A percentile compares a stretch with the other conserved stretches of the same genome.
Evolutionary conservation across 2,888 invertebrate species (phyloP).

Genomic region (Aplocera efformata): DNA sequence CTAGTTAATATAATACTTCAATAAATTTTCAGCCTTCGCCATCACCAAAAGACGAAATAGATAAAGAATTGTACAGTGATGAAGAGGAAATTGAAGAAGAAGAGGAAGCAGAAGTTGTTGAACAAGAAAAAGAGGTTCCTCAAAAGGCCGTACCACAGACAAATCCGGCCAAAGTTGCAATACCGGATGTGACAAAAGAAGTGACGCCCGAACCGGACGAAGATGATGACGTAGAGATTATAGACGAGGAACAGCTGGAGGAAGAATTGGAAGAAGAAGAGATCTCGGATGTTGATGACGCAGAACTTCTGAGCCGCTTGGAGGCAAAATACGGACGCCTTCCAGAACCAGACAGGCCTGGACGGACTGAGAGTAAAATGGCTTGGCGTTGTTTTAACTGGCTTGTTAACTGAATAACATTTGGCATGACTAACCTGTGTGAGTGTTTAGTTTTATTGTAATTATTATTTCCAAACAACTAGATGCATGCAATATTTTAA

Average conservation of each 20-base stretch:
- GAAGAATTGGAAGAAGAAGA: constrained; percentile 77
- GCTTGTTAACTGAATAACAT: constrained; percentile 49
- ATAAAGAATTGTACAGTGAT: constrained; percentile 62
- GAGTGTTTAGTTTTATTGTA: constrained; percentile 47
- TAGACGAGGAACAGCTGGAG: constrained; percentile 70
- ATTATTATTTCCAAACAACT: constrained; percentile 7
- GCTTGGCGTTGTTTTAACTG: constrained; percentile 6
- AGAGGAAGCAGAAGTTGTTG: constrained; percentile 39
- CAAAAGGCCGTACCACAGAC: constrained; percentile 34
- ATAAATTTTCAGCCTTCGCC: constrained; percentile 36
- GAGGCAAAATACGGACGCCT: constrained; percentile 88
- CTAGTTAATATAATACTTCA: background rate
- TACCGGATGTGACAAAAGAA: constrained; percentile 32
- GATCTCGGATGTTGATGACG: constrained; percentile 84
- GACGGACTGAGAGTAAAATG: constrained; percentile 68
- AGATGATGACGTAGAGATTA: constrained; percentile 69
- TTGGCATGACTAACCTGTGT: constrained; percentile 65
- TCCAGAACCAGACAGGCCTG: constrained; percentile 74
- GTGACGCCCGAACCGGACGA: constrained; percentile 53
- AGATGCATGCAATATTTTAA: background rate
- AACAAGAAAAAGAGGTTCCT: constrained; percentile 21
- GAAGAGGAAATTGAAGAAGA: constrained; percentile 57
- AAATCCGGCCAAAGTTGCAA: constrained; percentile 16
- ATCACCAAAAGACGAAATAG: constrained; percentile 33
- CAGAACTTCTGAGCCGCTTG: constrained; percentile 84